Evolutionary conservation across 2,113 vertebrate genomes (phyloP).

Genomic region (Candoia aspera): DNA sequence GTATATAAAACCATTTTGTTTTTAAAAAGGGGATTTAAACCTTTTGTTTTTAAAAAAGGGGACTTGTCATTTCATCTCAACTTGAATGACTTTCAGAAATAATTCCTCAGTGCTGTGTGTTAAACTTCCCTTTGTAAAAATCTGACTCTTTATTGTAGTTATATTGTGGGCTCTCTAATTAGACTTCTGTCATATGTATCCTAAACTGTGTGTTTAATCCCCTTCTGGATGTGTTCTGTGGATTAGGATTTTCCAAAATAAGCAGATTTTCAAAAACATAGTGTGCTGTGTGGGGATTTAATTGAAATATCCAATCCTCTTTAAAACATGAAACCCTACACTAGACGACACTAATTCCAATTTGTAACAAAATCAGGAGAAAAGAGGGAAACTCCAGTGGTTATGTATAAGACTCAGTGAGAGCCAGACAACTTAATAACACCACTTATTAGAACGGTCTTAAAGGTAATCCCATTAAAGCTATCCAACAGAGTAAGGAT

Average conservation of each 20-base stretch:
- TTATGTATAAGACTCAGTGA: constrained; percentile 57
- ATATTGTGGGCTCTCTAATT: not conserved
- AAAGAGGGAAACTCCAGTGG: constrained; percentile 59
- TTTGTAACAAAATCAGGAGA: constrained; percentile 66
- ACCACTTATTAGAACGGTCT: constrained; percentile 71
- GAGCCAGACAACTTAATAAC: constrained; percentile 67
- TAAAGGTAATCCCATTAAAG: constrained; percentile 73
- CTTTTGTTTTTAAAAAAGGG: constrained; percentile 39
- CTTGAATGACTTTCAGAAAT: constrained; percentile 20
- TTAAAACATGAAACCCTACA: constrained; percentile 56
- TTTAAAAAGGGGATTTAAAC: constrained; percentile 39
- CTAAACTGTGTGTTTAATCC: constrained; percentile 50
- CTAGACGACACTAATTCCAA: constrained; percentile 69
- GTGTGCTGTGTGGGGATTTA: constrained; percentile 30
- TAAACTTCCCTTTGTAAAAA: constrained; percentile 11
- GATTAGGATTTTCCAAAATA: constrained; percentile 51
- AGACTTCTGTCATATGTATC: constrained; percentile 48
- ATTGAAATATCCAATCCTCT: constrained; percentile 54
- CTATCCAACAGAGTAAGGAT: constrained; percentile 65
- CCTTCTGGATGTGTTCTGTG: constrained; percentile 37
- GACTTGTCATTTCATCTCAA: constrained; percentile 9
- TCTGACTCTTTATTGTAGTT: constrained; percentile 19
- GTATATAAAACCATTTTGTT: constrained; percentile 5
- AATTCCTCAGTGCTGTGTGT: not conserved
- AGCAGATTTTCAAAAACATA: constrained; percentile 36